Percentiles rank a stretch among this genome's conserved stretches.
Conservation (phyloP, 2,113 vertebrate species). For the Terrapene triunguis region DNA sequence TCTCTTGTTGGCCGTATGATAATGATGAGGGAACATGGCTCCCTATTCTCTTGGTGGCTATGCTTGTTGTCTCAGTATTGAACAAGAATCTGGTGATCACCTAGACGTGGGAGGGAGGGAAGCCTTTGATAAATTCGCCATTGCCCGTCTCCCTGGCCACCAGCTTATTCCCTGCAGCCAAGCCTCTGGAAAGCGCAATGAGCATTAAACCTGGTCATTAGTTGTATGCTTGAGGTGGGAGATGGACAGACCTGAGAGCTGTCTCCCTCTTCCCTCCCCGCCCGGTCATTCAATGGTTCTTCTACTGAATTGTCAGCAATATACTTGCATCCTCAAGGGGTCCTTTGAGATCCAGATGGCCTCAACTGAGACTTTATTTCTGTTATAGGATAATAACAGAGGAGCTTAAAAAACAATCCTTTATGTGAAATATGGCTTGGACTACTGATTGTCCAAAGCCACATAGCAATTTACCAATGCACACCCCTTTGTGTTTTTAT, state of each 20-base stretch:
- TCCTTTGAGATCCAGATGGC: neutral
- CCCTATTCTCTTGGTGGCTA: neutral
- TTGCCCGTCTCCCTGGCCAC: neutral
- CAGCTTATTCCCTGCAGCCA: neutral
- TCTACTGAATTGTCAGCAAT: neutral
- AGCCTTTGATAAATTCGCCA: neutral
- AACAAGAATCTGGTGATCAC: neutral
- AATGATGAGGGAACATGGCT: neutral
- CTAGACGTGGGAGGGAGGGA: neutral
- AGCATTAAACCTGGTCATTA: neutral
- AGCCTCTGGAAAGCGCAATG: neutral
- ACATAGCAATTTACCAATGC: neutral
- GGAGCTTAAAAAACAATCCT: too few species aligned
- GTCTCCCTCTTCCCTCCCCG: neutral
- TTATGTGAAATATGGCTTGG: neutral
- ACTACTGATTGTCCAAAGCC: neutral
- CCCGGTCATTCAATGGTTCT: neutral
- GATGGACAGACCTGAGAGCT: neutral
- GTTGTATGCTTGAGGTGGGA: neutral
- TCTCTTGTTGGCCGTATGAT: neutral
- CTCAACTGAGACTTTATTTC: neutral
- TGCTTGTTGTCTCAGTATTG: neutral
- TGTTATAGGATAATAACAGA: neutral
- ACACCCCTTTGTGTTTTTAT: neutral
- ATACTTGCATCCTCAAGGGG: neutral